A percentile compares a stretch with the other conserved stretches of the same genome.
phyloP scores from a whole-genome alignment of 2,113 vertebrate species.

The Coregonus clupeaformis region DNA sequence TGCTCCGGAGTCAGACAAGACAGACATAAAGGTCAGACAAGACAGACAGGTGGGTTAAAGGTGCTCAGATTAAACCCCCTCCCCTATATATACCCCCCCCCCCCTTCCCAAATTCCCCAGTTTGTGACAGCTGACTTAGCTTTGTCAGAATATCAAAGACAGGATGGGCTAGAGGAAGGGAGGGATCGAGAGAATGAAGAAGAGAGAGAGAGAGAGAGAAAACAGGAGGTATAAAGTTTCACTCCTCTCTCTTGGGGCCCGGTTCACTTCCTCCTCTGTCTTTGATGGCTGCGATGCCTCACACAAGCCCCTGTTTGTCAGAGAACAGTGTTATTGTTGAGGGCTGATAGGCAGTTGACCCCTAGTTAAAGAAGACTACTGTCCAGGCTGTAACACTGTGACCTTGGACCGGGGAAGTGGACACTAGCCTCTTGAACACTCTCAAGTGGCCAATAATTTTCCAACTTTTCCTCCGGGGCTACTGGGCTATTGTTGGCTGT shows the following conservation, averaged over 20 bases:
- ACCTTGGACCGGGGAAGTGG: slow-evolving; percentile 52
- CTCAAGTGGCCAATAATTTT: slow-evolving; percentile 59
- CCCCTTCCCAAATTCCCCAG: background rate
- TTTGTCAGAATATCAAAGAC: slow-evolving; percentile 35
- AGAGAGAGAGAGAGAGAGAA: background rate
- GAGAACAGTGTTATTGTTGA: slow-evolving; percentile 63
- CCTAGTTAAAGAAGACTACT: slow-evolving; percentile 42
- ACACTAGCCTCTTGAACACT: slow-evolving; percentile 50
- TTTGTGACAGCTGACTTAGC: slow-evolving; percentile 18
- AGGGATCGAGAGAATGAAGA: slow-evolving; percentile 2
- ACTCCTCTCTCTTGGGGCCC: slow-evolving; percentile 4
- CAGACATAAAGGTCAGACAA: slow-evolving; percentile 1
- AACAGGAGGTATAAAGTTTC: slow-evolving; percentile 51
- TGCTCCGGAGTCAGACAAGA: background rate
- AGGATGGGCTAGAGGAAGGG: background rate
- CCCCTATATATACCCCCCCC: no score
- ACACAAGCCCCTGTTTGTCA: slow-evolving; percentile 69
- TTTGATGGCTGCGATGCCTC: slow-evolving; percentile 27
- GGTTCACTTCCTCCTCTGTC: slow-evolving; percentile 48
- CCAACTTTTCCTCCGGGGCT: slow-evolving; percentile 15
- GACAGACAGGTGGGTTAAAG: slow-evolving; percentile 7
- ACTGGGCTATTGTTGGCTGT: slow-evolving; percentile 1
- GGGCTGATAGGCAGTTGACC: slow-evolving; percentile 68
- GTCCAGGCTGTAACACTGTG: slow-evolving; percentile 45
- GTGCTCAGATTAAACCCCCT: background rate